These are phyloP conservation scores for Lasioglossum pauxillum DNA, from an alignment of 2,888 invertebrate species.

Conservation along the genomic window DNA sequence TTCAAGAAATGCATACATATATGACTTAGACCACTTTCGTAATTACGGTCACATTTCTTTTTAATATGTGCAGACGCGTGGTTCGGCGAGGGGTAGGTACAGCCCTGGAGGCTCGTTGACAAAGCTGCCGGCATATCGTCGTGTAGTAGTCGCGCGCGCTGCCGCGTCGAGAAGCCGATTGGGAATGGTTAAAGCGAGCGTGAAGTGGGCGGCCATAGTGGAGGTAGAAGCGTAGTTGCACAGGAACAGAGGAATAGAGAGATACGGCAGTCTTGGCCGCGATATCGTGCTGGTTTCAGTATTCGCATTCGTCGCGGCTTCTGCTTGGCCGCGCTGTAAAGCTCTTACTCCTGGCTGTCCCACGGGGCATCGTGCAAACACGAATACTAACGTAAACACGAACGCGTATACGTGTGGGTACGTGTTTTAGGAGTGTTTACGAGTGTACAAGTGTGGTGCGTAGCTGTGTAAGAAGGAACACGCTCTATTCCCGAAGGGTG, in stretches of 20 bases:
- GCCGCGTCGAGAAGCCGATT: slow-evolving; percentile 58
- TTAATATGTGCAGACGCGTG: slow-evolving; percentile 19
- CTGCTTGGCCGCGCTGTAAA: slow-evolving; percentile 36
- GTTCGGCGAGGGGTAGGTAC: slow-evolving; percentile 18
- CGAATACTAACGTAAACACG: not conserved
- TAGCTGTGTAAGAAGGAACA: slow-evolving; percentile 10
- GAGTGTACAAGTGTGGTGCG: not conserved
- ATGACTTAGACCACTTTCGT: too few species aligned
- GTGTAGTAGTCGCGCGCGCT: slow-evolving; percentile 54
- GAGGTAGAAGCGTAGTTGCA: slow-evolving; percentile 20
- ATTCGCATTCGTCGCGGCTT: slow-evolving; percentile 41
- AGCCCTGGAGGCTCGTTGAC: slow-evolving; percentile 57
- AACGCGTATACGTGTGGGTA: not conserved
- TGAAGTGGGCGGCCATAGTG: slow-evolving; percentile 56
- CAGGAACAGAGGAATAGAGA: slow-evolving; percentile 12
- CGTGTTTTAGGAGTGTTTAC: too few species aligned
- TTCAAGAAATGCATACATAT: too few species aligned
- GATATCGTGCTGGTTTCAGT: slow-evolving; percentile 38
- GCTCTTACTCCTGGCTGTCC: slow-evolving; percentile 19
- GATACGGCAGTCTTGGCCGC: slow-evolving; percentile 7
- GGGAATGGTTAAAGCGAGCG: slow-evolving; percentile 60
- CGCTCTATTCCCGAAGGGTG: not conserved
- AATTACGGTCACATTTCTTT: not conserved
- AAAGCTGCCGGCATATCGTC: slow-evolving; percentile 49
- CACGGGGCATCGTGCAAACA: slow-evolving; percentile 3